Evolutionary conservation across 35 echinoderm and acorn worm genomes (phyloP).

Genomic region (Heliocidaris erythrogramma): DNA sequence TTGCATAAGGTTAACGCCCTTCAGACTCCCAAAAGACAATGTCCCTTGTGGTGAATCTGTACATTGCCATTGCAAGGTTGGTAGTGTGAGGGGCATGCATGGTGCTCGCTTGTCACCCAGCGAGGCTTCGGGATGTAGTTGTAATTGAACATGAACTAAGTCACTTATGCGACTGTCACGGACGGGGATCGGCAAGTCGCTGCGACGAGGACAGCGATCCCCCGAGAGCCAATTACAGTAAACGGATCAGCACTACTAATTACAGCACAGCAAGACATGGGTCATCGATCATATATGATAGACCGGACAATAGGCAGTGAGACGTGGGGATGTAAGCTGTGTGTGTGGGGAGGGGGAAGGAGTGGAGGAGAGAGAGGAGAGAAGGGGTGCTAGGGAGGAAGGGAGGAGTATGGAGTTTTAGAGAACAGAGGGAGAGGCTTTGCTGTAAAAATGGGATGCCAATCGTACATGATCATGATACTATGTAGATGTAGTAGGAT

Average conservation of each 20-base stretch:
- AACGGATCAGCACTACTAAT: conserved; percentile 10
- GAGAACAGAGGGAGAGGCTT: no score
- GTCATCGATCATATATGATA: background rate
- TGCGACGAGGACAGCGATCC: background rate
- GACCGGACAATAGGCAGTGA: background rate
- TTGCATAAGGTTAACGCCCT: no score
- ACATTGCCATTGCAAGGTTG: no score
- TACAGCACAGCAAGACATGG: background rate
- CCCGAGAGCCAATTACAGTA: conserved; percentile 1
- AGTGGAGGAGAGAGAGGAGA: background rate
- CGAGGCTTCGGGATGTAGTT: background rate
- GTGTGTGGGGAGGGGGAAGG: background rate
- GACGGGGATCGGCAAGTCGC: background rate
- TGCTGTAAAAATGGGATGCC: no score
- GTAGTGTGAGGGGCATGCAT: no score
- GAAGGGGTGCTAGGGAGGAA: no score
- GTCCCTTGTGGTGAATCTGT: no score
- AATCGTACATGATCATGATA: no score
- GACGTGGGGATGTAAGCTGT: background rate
- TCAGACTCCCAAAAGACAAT: no score
- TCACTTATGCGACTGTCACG: background rate
- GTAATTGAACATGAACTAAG: background rate
- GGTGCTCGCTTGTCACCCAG: background rate
- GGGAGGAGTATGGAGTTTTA: no score
- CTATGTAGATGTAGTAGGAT: no score